Evolutionary conservation across 1,140 invertebrate species (phyloP).

Genomic region (Tigriopus japonicus): DNA sequence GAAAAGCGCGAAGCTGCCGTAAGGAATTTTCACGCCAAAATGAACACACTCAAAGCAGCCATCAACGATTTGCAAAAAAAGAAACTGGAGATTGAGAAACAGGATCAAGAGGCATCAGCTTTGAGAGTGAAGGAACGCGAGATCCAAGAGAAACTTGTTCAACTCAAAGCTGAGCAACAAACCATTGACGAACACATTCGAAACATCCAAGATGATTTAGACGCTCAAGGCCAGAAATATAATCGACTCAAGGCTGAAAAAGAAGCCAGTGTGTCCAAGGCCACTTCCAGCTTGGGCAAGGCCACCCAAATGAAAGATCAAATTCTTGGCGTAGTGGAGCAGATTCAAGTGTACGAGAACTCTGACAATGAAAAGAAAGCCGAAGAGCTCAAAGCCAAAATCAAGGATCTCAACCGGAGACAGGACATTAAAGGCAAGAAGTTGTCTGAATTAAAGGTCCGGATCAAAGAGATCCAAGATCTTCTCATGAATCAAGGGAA

Average conservation of each 20-base stretch:
- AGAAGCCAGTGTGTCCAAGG: neutral
- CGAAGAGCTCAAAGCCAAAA: neutral
- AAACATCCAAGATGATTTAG: neutral
- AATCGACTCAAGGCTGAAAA: neutral
- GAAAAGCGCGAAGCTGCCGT: neutral
- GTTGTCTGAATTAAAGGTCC: too few species aligned
- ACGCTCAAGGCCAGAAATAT: neutral
- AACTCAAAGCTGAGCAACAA: neutral
- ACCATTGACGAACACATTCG: neutral
- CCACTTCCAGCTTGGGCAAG: neutral
- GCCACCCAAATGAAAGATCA: neutral
- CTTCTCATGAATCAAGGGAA: too few species aligned
- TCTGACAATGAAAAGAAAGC: neutral
- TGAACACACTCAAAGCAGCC: neutral
- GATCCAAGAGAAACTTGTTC: neutral
- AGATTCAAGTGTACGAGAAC: neutral
- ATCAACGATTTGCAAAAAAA: neutral
- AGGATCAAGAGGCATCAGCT: conserved; percentile 7
- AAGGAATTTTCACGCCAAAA: neutral
- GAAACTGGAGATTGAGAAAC: conserved; percentile 8
- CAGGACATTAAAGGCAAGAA: too few species aligned
- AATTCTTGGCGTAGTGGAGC: neutral
- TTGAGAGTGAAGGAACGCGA: neutral
- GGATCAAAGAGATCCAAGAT: too few species aligned
- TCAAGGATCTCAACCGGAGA: too few species aligned